Percentiles rank a stretch among this genome's conserved stretches.
These are phyloP conservation scores for Onychostoma macrolepis DNA, from an alignment of 2,113 vertebrate species.

Conservation along the genomic window DNA sequence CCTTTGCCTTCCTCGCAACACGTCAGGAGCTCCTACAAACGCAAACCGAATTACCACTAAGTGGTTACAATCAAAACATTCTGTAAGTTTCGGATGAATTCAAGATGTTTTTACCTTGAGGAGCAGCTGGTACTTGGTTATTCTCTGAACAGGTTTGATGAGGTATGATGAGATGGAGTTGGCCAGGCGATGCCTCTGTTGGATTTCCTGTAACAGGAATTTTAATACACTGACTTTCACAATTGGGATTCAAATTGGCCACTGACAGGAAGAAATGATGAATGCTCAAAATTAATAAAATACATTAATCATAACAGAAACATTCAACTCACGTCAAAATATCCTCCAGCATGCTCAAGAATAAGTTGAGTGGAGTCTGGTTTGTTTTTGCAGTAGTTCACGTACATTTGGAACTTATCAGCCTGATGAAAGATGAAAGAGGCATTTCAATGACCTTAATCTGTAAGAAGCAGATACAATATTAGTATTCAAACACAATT, in stretches of 20 bases:
- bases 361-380: slow-evolving; percentile 99
- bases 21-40: slow-evolving; percentile 88
- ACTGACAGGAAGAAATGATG: neutral
- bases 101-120: slow-evolving; percentile 81
- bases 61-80: neutral
- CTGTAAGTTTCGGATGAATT: neutral
- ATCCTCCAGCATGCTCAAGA: slow-evolving; percentile 92
- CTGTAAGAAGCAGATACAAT: neutral
- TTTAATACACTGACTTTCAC: neutral
- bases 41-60: neutral
- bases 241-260: neutral
- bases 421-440: slow-evolving; percentile 75
- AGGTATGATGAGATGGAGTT: slow-evolving; percentile 99
- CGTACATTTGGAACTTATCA: slow-evolving; percentile 99
- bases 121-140: slow-evolving; percentile 98
- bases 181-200: slow-evolving; percentile 92
- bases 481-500: neutral
- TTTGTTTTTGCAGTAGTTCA: slow-evolving; percentile 98
- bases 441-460: neutral
- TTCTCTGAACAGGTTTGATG: slow-evolving; percentile 98
- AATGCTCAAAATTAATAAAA: neutral
- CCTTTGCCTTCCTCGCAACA: slow-evolving; percentile 99
- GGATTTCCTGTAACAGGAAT: slow-evolving; percentile 85
- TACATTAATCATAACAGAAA: slow-evolving; percentile 7
- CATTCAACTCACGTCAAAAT: slow-evolving; percentile 90